Conservation (phyloP, 2,113 vertebrate species). For the Petroica traversi region DNA sequence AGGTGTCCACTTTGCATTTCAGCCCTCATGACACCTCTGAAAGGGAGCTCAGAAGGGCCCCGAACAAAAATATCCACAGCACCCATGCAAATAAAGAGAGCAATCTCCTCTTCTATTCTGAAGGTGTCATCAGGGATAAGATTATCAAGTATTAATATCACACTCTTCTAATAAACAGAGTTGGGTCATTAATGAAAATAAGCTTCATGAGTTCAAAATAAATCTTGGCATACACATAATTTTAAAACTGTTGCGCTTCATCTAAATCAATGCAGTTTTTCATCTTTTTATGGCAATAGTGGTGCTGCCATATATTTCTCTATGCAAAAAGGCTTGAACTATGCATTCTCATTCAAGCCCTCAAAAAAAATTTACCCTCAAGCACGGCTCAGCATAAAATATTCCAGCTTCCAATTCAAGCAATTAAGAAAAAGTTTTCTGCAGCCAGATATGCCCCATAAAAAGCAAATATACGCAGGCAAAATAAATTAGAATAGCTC, state of each 20-base stretch:
- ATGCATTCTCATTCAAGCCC: not conserved
- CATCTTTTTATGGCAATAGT: not conserved
- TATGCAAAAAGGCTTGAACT: not conserved
- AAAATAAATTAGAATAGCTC: not conserved
- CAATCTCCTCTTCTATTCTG: not conserved
- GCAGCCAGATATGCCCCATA: not conserved
- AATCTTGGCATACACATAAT: not conserved
- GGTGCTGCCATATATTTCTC: not conserved
- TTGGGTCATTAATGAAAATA: not conserved
- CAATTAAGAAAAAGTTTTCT: slow-evolving; percentile 5
- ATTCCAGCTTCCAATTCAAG: not conserved
- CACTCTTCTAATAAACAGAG: not conserved
- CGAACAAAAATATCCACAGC: not conserved
- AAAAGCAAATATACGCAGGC: not conserved
- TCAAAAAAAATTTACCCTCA: not conserved
- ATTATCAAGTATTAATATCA: not conserved
- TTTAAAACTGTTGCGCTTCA: not conserved
- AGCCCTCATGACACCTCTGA: not conserved
- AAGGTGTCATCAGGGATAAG: not conserved
- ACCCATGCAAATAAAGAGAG: not conserved
- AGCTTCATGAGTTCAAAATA: not conserved
- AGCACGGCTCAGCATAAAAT: not conserved
- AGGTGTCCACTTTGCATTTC: not conserved
- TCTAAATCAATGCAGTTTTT: not conserved
- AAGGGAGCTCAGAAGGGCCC: not conserved